Evolutionary conservation across 2,888 invertebrate genomes (phyloP), one percentile per base, ranked within the genome.

Genomic region (Meganola albula): DNA sequence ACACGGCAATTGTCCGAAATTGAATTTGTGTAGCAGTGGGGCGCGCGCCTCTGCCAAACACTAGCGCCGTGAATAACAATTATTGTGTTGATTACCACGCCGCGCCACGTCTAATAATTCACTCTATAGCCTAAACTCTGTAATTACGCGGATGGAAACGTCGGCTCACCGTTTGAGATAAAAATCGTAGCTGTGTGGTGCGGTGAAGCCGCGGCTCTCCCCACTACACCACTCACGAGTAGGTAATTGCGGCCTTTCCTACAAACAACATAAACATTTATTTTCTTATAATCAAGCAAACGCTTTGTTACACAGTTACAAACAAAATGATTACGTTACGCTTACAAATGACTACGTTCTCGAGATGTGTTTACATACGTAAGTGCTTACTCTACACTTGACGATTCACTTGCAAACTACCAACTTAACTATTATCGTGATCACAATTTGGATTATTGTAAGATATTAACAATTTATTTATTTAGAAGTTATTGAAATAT

Each of bases 161-260:
- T 67, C 78, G 76, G 80, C 78, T 76, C 73, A 75, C 76, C 74
- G 82, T 79, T 82, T 74, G 75, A 78, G 83, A 83, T 83, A 79
- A 72, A 77, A 80, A 83, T 80, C 80, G 60, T 67, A 59, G 61
- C 46, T 52, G 52, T 44, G 52, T 48, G 49, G 44, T 45, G 41
- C 30, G 35, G 24, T 25, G 40, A n/a, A 29, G 34, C 36, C 31
- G 39, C 41, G 32, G 31, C 40, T 42, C 58, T 58, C 59, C 55
- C 59, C 56, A 47, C 58, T 50, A 47, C 58, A 54, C 58, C 55
- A 58, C 58, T 43, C 53, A n/a, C 20, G 8, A 20, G 20, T n/a
- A n/a, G 35, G 44, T 74, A 75, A 79, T 78, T 69, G 67, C 58
- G 59, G 62, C 53, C 60, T 71, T 69, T 58, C 62, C 63, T 58